phyloP scores from a whole-genome alignment of 2,888 invertebrate species.

The Thereva unica region DNA sequence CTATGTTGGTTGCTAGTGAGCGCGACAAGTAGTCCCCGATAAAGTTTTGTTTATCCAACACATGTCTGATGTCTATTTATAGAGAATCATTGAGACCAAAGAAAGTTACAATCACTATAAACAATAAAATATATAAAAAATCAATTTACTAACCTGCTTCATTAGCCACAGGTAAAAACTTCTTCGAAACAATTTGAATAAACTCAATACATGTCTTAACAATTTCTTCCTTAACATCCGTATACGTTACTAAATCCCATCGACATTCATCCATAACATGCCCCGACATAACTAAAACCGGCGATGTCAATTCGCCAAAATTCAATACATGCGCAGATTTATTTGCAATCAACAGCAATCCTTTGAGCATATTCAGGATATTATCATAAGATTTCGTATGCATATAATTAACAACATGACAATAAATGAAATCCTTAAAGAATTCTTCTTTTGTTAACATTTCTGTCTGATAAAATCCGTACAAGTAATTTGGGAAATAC shows the following conservation, averaged over 20 bases:
- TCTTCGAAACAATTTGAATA: constrained; percentile 47
- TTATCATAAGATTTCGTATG: constrained; percentile 41
- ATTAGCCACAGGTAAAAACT: constrained; percentile 48
- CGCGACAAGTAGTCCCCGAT: too few relatives aligned
- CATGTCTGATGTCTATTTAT: too few relatives aligned
- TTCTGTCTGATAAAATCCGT: constrained; percentile 24
- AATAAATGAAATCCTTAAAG: constrained; percentile 48
- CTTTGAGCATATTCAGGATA: constrained; percentile 46
- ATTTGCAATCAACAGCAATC: constrained; percentile 47
- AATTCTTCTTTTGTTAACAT: constrained; percentile 46
- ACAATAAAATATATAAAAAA: neutral
- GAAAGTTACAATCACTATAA: neutral
- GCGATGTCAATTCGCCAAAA: constrained; percentile 49
- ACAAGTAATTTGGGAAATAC: constrained; percentile 46
- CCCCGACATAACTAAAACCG: constrained; percentile 49
- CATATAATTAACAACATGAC: constrained; percentile 46
- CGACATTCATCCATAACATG: constrained; percentile 51
- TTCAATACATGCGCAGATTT: constrained; percentile 38
- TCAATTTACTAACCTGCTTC: constrained; percentile 46
- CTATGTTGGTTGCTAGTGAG: too few relatives aligned
- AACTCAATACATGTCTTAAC: constrained; percentile 48
- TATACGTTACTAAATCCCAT: constrained; percentile 51
- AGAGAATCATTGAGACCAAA: neutral
- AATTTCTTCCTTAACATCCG: constrained; percentile 48
- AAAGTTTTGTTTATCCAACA: too few relatives aligned